Evolutionary conservation across 2,113 vertebrate species (phyloP).

Genomic region (Trogon melanurus): DNA sequence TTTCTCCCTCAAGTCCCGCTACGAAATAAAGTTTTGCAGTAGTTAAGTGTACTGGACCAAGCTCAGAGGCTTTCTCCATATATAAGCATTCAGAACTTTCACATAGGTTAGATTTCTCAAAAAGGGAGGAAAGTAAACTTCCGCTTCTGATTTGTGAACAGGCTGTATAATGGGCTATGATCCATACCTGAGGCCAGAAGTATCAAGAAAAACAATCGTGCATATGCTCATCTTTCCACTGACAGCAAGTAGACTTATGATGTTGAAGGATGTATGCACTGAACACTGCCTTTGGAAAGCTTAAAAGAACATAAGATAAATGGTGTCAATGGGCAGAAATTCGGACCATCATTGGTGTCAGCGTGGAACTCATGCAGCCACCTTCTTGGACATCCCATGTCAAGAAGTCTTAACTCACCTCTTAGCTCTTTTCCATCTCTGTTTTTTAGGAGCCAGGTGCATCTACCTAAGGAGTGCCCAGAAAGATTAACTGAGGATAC

Average conservation of each 20-base stretch:
- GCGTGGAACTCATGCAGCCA: background rate
- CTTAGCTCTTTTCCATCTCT: background rate
- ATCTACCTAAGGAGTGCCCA: background rate
- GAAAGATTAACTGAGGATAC: background rate
- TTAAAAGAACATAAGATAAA: background rate
- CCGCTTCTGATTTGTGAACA: background rate
- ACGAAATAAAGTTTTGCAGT: background rate
- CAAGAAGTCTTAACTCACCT: background rate
- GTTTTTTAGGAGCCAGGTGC: background rate
- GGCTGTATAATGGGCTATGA: background rate
- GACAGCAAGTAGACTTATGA: background rate
- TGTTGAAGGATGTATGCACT: background rate
- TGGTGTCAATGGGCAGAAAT: background rate
- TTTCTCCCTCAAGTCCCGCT: background rate
- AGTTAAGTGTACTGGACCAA: background rate
- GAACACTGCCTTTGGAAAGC: background rate
- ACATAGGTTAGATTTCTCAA: background rate
- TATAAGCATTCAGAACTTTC: background rate
- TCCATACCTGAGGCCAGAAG: background rate
- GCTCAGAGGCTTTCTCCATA: background rate
- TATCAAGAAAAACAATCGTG: background rate
- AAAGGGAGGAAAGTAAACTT: background rate
- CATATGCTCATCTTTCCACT: background rate
- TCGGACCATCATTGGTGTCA: rapidly evolving
- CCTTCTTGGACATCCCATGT: background rate